Conservation (phyloP, 2,797 vertebrate genomes). For the Phalanger gymnotis region DNA sequence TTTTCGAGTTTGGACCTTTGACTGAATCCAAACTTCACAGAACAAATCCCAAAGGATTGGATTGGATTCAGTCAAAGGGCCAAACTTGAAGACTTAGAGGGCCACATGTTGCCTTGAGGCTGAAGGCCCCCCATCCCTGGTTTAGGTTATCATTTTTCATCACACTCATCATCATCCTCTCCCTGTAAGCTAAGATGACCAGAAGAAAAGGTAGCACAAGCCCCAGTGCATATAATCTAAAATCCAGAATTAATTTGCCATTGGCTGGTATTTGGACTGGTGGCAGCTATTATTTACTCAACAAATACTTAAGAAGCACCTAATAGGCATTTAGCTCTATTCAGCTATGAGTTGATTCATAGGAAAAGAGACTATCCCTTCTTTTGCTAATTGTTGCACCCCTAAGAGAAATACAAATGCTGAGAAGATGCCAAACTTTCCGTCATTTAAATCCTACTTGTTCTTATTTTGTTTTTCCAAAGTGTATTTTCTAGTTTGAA, state of each 20-base stretch:
- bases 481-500: slow-evolving; percentile 45
- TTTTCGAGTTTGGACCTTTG: too few species aligned
- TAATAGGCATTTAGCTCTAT: slow-evolving; percentile 7
- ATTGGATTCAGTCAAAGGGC: too few species aligned
- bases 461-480: slow-evolving; percentile 42
- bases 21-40: too few species aligned
- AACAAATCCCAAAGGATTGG: too few species aligned
- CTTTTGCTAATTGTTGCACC: slow-evolving; percentile 47
- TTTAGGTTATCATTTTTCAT: slow-evolving; percentile 31
- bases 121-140: too few species aligned
- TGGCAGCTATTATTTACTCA: neutral
- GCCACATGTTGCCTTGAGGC: too few species aligned
- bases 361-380: slow-evolving; percentile 1
- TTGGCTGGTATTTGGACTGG: neutral
- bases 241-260: slow-evolving; percentile 7
- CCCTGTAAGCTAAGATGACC: neutral
- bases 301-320: slow-evolving; percentile 20
- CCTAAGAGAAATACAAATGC: neutral
- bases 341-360: neutral
- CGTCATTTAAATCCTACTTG: neutral
- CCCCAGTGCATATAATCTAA: neutral
- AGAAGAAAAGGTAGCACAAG: neutral
- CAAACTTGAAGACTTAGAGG: too few species aligned
- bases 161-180: slow-evolving; percentile 4
- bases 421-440: slow-evolving; percentile 10